A percentile compares a stretch with the other conserved stretches of the same genome.
These are phyloP conservation scores for Chelonia mydas DNA, from an alignment of 2,797 vertebrate genomes.

Conservation along the genomic window DNA sequence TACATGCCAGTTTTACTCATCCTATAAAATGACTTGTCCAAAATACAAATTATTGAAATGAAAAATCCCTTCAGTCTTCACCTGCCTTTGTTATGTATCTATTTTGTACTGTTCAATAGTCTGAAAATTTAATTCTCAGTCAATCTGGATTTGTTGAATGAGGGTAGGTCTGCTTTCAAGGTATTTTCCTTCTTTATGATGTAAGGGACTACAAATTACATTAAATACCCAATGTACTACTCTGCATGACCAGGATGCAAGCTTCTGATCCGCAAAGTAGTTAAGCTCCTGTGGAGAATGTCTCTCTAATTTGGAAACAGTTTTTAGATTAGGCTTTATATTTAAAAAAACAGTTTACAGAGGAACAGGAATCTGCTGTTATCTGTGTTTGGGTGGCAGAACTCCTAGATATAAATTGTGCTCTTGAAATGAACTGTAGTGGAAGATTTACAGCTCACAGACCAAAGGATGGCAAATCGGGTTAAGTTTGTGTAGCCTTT, in stretches of 20 bases:
- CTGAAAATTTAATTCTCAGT: too few relatives aligned
- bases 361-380: not conserved
- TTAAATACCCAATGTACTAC: not conserved
- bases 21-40: not conserved
- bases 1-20: not conserved
- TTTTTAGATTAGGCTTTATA: not conserved
- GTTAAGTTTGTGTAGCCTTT: not conserved
- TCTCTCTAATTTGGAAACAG: not conserved
- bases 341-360: accelerated
- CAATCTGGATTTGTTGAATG: not conserved
- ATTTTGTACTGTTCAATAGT: not conserved
- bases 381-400: not conserved
- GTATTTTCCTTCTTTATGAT: not conserved
- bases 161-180: not conserved
- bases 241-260: not conserved
- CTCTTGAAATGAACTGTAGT: not conserved
- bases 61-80: not conserved
- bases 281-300: not conserved
- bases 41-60: not conserved
- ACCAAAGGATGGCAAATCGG: not conserved
- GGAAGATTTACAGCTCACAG: not conserved
- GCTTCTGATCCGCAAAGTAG: not conserved
- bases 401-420: not conserved
- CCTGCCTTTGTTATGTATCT: not conserved
- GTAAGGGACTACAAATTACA: not conserved